Evolutionary conservation across 2,888 invertebrate species (phyloP).

Genomic region (Drosophila monieri): DNA sequence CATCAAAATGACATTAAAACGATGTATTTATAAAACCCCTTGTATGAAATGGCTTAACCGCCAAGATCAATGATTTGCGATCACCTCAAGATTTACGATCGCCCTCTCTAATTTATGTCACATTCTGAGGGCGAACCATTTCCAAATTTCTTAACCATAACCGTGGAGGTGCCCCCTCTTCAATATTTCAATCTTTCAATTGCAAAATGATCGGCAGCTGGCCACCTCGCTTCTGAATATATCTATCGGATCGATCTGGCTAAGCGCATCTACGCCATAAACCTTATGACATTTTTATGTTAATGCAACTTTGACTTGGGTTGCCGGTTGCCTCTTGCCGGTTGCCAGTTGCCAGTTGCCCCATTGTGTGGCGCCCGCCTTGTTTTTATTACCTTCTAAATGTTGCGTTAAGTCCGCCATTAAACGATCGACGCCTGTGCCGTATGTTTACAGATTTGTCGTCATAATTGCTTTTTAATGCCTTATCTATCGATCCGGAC

Average conservation of each 20-base stretch:
- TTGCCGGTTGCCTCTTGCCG: neutral
- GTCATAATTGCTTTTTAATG: slow-evolving; percentile 82
- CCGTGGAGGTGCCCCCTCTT: slow-evolving; percentile 10
- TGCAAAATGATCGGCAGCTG: slow-evolving; percentile 64
- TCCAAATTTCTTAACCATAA: slow-evolving; percentile 33
- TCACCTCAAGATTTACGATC: slow-evolving; percentile 60
- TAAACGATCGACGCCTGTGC: slow-evolving; percentile 66
- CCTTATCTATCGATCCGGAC: slow-evolving; percentile 72
- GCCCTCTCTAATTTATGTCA: slow-evolving; percentile 60
- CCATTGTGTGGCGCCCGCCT: slow-evolving; percentile 43
- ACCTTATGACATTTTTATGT: slow-evolving; percentile 81
- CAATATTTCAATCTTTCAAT: slow-evolving; percentile 55
- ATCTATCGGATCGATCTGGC: slow-evolving; percentile 64
- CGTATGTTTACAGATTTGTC: slow-evolving; percentile 82
- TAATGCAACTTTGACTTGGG: slow-evolving; percentile 68
- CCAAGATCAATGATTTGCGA: slow-evolving; percentile 48
- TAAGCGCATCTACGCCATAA: slow-evolving; percentile 68
- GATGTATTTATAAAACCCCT: slow-evolving; percentile 13
- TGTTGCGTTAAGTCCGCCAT: slow-evolving; percentile 80
- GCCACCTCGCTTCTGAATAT: slow-evolving; percentile 36
- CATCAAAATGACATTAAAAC: neutral
- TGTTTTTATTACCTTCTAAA: slow-evolving; percentile 78
- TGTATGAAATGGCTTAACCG: slow-evolving; percentile 12
- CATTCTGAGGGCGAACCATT: slow-evolving; percentile 18
- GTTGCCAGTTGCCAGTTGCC: neutral